phyloP scores from a whole-genome alignment of 2,888 invertebrate genomes.

The Nomada goodeniana region DNA sequence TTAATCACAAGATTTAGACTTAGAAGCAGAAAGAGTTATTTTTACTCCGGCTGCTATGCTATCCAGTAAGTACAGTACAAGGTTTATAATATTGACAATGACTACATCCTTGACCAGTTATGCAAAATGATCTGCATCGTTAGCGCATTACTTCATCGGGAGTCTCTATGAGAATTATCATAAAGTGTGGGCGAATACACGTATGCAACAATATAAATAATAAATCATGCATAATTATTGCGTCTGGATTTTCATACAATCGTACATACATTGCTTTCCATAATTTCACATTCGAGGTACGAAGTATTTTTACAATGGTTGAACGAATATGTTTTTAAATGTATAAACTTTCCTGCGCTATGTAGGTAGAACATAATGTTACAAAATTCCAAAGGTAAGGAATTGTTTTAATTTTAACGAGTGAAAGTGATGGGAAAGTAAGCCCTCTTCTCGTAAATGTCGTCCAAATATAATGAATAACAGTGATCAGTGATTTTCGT shows the following conservation, averaged over 20 bases:
- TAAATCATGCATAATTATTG: no score
- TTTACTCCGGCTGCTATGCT: neutral
- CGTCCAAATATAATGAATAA: no score
- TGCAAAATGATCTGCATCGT: slow-evolving; percentile 19
- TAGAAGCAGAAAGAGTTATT: neutral
- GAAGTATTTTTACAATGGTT: neutral
- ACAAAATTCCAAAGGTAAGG: neutral
- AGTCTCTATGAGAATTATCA: slow-evolving; percentile 47
- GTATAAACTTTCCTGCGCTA: no score
- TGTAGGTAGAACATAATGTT: neutral
- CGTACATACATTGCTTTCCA: no score
- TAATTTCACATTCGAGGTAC: neutral
- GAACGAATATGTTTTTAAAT: neutral
- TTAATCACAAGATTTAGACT: neutral
- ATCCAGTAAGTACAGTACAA: neutral
- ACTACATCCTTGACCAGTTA: slow-evolving; percentile 37
- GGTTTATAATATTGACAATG: neutral
- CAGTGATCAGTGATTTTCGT: no score
- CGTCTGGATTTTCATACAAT: no score
- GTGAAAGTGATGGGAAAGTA: no score
- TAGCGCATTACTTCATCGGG: slow-evolving; percentile 37
- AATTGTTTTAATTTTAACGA: neutral
- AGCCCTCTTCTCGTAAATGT: no score
- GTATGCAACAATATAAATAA: slow-evolving; percentile 20
- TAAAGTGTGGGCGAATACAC: slow-evolving; percentile 39